A percentile compares a stretch with the other conserved stretches of the same genome.
Conservation (phyloP, 1,140 invertebrate species). For the Stegodyphus mimosarum region DNA sequence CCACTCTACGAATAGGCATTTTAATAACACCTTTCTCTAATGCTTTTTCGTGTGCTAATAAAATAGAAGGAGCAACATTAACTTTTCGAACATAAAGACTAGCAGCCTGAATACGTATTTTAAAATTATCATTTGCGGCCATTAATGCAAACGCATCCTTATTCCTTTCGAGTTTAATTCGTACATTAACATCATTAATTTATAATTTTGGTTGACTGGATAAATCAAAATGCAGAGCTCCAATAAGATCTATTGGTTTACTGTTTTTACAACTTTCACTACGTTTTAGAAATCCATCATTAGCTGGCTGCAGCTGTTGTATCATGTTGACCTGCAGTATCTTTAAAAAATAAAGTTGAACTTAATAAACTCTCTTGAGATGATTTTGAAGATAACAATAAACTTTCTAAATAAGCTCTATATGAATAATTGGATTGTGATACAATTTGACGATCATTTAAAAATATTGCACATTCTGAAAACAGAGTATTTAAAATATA, state of each 20-base stretch:
- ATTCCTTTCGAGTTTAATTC: conserved; percentile 2
- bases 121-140: not conserved
- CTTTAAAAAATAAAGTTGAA: not conserved
- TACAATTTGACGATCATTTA: conserved; percentile 12
- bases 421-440: conserved; percentile 29
- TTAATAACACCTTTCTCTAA: too few species aligned
- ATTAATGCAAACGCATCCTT: conserved; percentile 17
- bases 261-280: not conserved
- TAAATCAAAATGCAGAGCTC: conserved; percentile 20
- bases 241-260: conserved; percentile 7
- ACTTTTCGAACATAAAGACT: too few species aligned
- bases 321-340: not conserved
- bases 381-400: not conserved
- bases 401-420: not conserved
- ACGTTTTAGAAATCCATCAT: not conserved
- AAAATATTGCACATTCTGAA: not conserved
- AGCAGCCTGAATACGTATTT: not conserved
- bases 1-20: not conserved
- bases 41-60: not conserved
- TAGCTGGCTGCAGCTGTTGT: not conserved
- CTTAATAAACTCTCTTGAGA: not conserved
- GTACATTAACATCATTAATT: not conserved
- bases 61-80: not conserved
- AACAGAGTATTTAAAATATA: conserved; percentile 27
- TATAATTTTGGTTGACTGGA: not conserved